phyloP scores from a whole-genome alignment of 2,888 invertebrate species.

The Epinotia nisella region DNA sequence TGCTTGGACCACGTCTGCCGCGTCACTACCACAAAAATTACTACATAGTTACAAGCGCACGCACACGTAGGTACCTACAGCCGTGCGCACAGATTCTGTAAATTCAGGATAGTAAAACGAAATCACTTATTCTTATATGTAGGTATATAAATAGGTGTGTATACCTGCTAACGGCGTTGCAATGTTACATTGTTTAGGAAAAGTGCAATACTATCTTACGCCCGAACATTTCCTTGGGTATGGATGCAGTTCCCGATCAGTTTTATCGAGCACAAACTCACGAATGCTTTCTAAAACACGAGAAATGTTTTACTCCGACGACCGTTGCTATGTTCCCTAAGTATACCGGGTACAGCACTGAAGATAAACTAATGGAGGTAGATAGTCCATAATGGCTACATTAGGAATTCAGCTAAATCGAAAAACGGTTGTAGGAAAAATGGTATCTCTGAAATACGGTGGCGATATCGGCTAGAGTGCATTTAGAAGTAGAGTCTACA shows the following conservation, averaged over 20 bases:
- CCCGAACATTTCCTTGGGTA: conserved; percentile 45
- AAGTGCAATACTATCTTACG: conserved; percentile 45
- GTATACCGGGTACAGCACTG: conserved; percentile 54
- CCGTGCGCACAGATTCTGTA: not conserved
- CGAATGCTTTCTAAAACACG: conserved; percentile 76
- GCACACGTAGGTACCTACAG: too few relatives aligned
- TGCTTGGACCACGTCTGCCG: too few relatives aligned
- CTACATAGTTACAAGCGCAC: too few relatives aligned
- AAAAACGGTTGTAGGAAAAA: conserved; percentile 43
- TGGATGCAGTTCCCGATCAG: conserved; percentile 53
- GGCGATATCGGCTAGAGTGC: conserved; percentile 30
- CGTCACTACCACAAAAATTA: too few relatives aligned
- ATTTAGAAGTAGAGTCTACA: conserved; percentile 30
- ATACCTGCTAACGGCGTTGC: not conserved
- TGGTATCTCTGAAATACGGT: conserved; percentile 41
- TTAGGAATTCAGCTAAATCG: conserved; percentile 40
- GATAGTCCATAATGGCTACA: conserved; percentile 45
- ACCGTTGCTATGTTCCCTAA: conserved; percentile 63
- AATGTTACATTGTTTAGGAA: conserved; percentile 31
- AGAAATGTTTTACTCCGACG: conserved; percentile 79
- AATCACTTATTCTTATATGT: conserved; percentile 1
- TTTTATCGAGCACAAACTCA: conserved; percentile 63
- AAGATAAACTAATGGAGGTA: conserved; percentile 50
- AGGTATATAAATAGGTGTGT: not conserved
- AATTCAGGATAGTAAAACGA: conserved; percentile 7